Evolutionary conservation across 2,888 invertebrate genomes (phyloP).

Genomic region (Plebejus melissa): DNA sequence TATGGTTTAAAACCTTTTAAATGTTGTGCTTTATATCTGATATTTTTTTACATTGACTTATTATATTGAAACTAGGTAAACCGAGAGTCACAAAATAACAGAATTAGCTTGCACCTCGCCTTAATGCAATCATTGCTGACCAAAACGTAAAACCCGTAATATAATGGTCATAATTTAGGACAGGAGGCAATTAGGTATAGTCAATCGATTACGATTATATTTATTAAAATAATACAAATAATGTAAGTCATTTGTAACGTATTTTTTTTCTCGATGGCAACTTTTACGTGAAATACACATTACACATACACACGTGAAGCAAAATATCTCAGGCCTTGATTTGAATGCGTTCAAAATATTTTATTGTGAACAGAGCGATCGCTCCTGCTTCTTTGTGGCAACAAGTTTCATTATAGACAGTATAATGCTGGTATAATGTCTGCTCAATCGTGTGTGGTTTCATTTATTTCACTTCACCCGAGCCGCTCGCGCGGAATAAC

Average conservation of each 20-base stretch:
- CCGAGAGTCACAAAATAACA: too few species aligned
- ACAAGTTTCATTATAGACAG: slow-evolving; percentile 51
- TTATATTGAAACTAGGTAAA: too few species aligned
- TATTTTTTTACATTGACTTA: too few species aligned
- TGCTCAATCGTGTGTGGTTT: slow-evolving; percentile 74
- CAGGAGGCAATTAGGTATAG: too few species aligned
- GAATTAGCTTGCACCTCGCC: too few species aligned
- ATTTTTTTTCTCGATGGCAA: background rate
- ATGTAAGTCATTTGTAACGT: too few species aligned
- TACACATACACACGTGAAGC: slow-evolving; percentile 27
- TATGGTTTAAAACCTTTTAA: too few species aligned
- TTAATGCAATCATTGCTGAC: background rate
- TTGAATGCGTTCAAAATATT: slow-evolving; percentile 48
- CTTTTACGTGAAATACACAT: background rate
- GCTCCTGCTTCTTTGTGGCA: slow-evolving; percentile 61
- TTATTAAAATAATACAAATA: too few species aligned
- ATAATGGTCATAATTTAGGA: too few species aligned
- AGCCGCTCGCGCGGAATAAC: slow-evolving; percentile 70
- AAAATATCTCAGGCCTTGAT: slow-evolving; percentile 46
- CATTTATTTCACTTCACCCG: slow-evolving; percentile 74
- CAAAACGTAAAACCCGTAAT: too few species aligned
- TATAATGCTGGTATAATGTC: slow-evolving; percentile 57
- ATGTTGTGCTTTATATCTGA: too few species aligned
- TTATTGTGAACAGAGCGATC: slow-evolving; percentile 57
- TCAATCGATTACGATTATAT: too few species aligned